phyloP scores from a whole-genome alignment of 2,888 invertebrate species.

The Timema cristinae region DNA sequence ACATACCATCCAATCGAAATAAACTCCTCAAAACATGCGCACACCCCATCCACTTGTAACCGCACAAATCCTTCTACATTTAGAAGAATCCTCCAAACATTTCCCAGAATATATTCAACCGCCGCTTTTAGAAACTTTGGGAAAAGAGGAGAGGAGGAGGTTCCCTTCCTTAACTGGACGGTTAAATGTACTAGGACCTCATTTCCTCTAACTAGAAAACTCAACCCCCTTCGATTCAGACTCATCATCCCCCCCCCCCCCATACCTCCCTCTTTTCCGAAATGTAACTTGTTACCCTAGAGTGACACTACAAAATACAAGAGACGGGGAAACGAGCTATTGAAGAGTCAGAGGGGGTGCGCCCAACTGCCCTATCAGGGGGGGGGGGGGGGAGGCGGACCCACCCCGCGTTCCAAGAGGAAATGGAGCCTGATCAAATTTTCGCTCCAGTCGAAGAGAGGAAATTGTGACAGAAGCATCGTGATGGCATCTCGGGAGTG shows the following conservation, averaged over 20 bases:
- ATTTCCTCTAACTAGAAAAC: conserved; percentile 7
- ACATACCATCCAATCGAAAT: neutral
- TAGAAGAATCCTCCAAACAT: neutral
- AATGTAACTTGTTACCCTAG: too few species aligned
- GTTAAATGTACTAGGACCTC: conserved; percentile 24
- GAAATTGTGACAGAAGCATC: conserved; percentile 17
- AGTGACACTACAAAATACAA: conserved; percentile 12
- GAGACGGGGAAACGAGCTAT: conserved; percentile 17
- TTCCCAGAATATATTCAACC: too few species aligned
- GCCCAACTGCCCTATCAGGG: neutral
- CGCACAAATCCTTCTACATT: neutral
- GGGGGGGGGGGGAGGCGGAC: conserved; percentile 41
- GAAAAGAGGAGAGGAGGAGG: neutral
- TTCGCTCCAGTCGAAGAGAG: conserved; percentile 21
- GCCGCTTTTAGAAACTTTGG: too few species aligned
- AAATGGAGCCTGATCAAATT: conserved; percentile 43
- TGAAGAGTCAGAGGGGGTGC: neutral
- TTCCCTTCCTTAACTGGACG: conserved; percentile 18
- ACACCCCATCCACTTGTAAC: neutral
- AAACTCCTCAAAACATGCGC: neutral
- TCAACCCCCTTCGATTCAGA: too few species aligned
- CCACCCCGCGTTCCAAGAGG: conserved; percentile 40
- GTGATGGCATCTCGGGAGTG: too few species aligned
- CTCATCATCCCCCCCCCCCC: too few species aligned
- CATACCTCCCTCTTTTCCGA: too few species aligned